These are phyloP conservation scores for Scolanthus callimorphus DNA, from an alignment of 92 coral and sea anemone species.

Conservation along the genomic window DNA sequence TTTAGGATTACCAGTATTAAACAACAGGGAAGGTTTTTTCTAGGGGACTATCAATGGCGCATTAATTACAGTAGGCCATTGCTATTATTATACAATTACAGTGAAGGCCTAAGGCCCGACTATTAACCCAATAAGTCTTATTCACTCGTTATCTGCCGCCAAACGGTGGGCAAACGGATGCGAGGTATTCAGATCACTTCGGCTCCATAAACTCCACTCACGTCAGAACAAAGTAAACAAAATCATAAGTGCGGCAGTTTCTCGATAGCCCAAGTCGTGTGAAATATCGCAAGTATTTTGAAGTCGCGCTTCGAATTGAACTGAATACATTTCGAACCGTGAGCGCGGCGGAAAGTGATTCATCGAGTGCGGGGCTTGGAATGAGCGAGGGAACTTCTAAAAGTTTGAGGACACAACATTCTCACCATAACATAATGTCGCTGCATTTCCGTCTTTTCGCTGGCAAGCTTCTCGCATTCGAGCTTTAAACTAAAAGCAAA, in stretches of 20 bases:
- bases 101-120: slow-evolving; percentile 83
- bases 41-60: slow-evolving; percentile 93
- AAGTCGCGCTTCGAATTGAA: slow-evolving; percentile 29
- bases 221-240: slow-evolving; percentile 89
- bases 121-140: slow-evolving; percentile 72
- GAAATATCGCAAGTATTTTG: slow-evolving; percentile 57
- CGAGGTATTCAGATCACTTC: slow-evolving; percentile 86
- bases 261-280: slow-evolving; percentile 56
- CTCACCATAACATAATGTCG: slow-evolving; percentile 98
- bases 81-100: slow-evolving; percentile 97
- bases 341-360: no score
- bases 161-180: slow-evolving; percentile 87
- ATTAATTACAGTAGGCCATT: slow-evolving; percentile 89
- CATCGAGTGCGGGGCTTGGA: no score
- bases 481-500: slow-evolving; percentile 97
- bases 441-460: slow-evolving; percentile 99
- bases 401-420: no score
- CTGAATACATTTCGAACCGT: neutral
- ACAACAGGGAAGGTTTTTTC: slow-evolving; percentile 72
- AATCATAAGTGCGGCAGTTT: slow-evolving; percentile 42
- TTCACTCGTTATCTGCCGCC: slow-evolving; percentile 79
- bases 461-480: slow-evolving; percentile 99
- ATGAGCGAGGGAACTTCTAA: no score
- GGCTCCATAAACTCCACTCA: slow-evolving; percentile 72
- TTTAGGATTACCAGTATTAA: slow-evolving; percentile 62